Evolutionary conservation across 2,888 invertebrate species (phyloP), one percentile per base, ranked within the genome.

Genomic region (Calliphora vomitoria): DNA sequence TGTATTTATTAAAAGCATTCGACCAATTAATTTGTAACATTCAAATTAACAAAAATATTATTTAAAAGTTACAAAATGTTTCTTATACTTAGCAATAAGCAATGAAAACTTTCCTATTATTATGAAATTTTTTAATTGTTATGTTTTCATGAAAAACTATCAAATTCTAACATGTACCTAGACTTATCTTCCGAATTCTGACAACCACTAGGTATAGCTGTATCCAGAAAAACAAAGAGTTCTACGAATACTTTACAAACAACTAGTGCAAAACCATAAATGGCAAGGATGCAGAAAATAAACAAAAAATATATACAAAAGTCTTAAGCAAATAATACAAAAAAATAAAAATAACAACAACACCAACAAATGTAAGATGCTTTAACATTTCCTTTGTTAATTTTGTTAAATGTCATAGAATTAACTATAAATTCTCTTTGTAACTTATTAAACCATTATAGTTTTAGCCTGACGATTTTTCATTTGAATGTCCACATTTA

Each of bases 241-340:
- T 80, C 78, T 80, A 55, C 53, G 35, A 72, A 64, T 8, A 47
- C 35, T 76, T 71, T 38, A 53, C 11, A 53, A 75, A 50, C 86
- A 83, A 83, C 80, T 71, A 80, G 83, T 81, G 66, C 83, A 66
- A 71, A 72, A 72, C 86, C 86, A 83, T 76, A 84, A 76, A 81
- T 60, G 83, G 83, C 69, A 20, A 50, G 71, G 10, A 71, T 80
- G 76, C 66, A 64, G 38, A 66, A 47, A 50, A 66, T 15, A 31
- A 20, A 58, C 4, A 58, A 68, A 25, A 50, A 64, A 31, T 8
- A n/a, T 15, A n/a, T 1, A 64, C 15, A 38, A 66, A 68, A 55
- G 15, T 4, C 38, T 41, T 20, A 15, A 20, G 31, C 47, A 53
- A 20, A 44, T 10, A 8, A n/a, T 44, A 47, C 47, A 18, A 13